These are phyloP conservation scores for Pediacus dermestoides DNA, from an alignment of 2,888 invertebrate genomes.

Conservation along the genomic window DNA sequence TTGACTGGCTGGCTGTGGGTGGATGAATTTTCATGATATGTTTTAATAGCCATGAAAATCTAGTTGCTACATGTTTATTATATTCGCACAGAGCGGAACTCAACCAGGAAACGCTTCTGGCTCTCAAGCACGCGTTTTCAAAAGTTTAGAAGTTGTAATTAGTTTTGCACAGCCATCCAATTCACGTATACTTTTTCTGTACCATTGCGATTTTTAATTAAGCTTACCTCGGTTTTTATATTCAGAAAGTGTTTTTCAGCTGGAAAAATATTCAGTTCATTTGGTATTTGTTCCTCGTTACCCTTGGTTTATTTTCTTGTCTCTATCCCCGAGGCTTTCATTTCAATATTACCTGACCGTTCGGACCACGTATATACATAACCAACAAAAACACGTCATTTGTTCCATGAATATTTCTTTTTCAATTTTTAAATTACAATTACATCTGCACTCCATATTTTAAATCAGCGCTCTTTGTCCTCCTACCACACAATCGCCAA, in stretches of 20 bases:
- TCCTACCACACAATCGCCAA: neutral
- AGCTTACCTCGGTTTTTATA: conserved; percentile 48
- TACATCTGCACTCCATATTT: conserved; percentile 16
- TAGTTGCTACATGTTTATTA: conserved; percentile 23
- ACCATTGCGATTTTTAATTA: conserved; percentile 50
- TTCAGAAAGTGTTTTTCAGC: conserved; percentile 48
- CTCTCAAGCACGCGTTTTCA: conserved; percentile 44
- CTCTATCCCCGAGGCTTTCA: conserved; percentile 34
- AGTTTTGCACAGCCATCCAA: conserved; percentile 44
- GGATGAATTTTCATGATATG: conserved; percentile 36
- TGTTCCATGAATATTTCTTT: conserved; percentile 18
- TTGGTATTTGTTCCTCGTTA: conserved; percentile 44
- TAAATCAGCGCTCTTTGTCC: conserved; percentile 2
- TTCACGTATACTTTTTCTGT: conserved; percentile 44
- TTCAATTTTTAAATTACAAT: conserved; percentile 4
- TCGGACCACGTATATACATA: conserved; percentile 3
- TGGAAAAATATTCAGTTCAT: conserved; percentile 49
- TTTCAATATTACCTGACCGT: conserved; percentile 36
- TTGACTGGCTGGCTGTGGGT: too few species aligned
- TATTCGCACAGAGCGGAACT: conserved; percentile 22
- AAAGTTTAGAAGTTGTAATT: conserved; percentile 48
- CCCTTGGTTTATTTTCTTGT: conserved; percentile 47
- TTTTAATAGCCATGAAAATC: conserved; percentile 31
- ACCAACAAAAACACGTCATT: conserved; percentile 17
- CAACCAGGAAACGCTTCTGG: conserved; percentile 30